These are phyloP conservation scores for Callyntrura guangdongensis DNA, from an alignment of 2,888 invertebrate species.

Conservation along the genomic window DNA sequence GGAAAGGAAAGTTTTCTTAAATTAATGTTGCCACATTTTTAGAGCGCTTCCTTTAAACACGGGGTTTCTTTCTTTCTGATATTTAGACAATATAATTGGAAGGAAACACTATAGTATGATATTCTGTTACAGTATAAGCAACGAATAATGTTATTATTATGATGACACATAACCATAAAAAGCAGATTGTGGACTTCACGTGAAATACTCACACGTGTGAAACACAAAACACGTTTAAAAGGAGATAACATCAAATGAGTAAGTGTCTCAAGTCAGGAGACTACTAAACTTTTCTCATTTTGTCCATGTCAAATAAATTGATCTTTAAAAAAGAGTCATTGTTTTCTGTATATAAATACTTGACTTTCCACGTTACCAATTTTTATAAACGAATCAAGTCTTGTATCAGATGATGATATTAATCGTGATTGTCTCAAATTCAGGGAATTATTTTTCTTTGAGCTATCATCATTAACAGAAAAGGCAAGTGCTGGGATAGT, in stretches of 20 bases:
- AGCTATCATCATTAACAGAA: not conserved
- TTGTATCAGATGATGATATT: not conserved
- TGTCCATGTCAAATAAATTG: slow-evolving; percentile 67
- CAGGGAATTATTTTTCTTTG: slow-evolving; percentile 7
- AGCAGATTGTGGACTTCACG: no score
- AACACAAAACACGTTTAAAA: not conserved
- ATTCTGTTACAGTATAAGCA: no score
- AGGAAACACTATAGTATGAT: no score
- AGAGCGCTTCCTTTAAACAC: no score
- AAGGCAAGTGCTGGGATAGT: not conserved
- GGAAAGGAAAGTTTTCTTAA: not conserved
- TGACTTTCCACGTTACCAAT: not conserved
- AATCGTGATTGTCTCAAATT: not conserved
- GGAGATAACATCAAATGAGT: not conserved
- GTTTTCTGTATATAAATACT: not conserved
- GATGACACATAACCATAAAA: no score
- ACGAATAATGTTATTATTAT: no score
- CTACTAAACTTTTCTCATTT: slow-evolving; percentile 66
- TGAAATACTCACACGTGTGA: not conserved
- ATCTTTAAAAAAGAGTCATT: not conserved
- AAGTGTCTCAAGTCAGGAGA: not conserved
- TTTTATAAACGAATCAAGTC: not conserved
- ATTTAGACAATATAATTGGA: no score
- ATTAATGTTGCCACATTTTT: no score
- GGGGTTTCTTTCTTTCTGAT: no score